Conservation (phyloP, 2,113 vertebrate species). For the Microtus richardsoni region DNA sequence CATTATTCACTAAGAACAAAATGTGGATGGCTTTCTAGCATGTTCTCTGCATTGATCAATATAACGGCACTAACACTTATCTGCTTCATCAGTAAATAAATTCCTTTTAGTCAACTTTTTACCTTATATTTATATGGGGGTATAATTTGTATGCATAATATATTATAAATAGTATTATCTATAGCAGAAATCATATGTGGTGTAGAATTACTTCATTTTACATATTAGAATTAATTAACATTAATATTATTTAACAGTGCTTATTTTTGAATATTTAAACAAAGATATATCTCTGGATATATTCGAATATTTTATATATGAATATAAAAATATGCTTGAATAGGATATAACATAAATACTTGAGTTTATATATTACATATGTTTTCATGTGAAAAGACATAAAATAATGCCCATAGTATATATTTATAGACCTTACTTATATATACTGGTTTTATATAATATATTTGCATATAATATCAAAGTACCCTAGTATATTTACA, state of each 20-base stretch:
- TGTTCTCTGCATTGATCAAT: neutral
- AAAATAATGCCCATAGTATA: neutral
- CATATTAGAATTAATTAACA: neutral
- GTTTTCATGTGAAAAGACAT: slow-evolving; percentile 40
- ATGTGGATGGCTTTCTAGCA: slow-evolving; percentile 6
- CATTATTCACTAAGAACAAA: slow-evolving; percentile 45
- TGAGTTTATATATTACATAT: slow-evolving; percentile 42
- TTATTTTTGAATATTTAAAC: slow-evolving; percentile 45
- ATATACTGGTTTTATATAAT: slow-evolving; percentile 48
- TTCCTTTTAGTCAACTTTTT: slow-evolving; percentile 37
- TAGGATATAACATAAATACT: slow-evolving; percentile 7
- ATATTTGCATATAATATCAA: neutral
- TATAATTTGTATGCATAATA: slow-evolving; percentile 38
- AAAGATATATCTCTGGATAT: neutral
- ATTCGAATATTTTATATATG: slow-evolving; percentile 52
- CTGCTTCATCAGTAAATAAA: slow-evolving; percentile 43
- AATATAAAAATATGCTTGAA: slow-evolving; percentile 50
- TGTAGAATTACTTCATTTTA: slow-evolving; percentile 24
- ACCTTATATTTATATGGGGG: neutral
- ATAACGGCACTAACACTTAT: slow-evolving; percentile 25
- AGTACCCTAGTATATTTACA: neutral
- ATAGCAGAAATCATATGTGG: slow-evolving; percentile 24
- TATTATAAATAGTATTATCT: slow-evolving; percentile 43
- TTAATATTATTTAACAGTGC: neutral
- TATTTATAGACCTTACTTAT: slow-evolving; percentile 14